A percentile compares a stretch with the other conserved stretches of the same genome.
Evolutionary conservation across 1,140 invertebrate genomes (phyloP).

Genomic region (Ericerus pela): DNA sequence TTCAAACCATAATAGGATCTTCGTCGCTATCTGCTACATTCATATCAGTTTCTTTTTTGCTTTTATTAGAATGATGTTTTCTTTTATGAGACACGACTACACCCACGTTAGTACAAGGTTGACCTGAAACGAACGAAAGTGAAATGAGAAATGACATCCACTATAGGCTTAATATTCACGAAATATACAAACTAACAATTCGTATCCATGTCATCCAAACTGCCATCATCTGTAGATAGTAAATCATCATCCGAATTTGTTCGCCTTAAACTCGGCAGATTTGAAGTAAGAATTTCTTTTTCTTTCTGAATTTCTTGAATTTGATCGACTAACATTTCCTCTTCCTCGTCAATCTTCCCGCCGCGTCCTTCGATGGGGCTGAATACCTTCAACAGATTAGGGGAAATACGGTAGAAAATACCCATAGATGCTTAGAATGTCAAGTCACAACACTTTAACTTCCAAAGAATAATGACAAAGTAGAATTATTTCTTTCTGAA

Average conservation of each 20-base stretch:
- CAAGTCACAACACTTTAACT: no score
- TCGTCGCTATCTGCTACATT: conserved; percentile 25
- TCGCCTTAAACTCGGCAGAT: conserved; percentile 57
- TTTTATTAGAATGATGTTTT: conserved; percentile 14
- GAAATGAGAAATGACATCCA: background rate
- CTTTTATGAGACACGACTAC: conserved; percentile 14
- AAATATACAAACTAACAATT: conserved; percentile 10
- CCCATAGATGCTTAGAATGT: no score
- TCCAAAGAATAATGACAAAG: no score
- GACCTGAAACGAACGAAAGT: background rate
- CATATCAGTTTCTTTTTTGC: conserved; percentile 12
- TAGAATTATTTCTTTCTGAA: no score
- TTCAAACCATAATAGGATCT: conserved; percentile 29
- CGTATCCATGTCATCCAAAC: conserved; percentile 39
- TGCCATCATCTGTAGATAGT: conserved; percentile 46
- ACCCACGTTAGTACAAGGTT: background rate
- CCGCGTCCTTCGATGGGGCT: conserved; percentile 42
- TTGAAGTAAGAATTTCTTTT: conserved; percentile 63
- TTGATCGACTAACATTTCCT: conserved; percentile 50
- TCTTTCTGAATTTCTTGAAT: conserved; percentile 61
- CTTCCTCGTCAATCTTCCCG: conserved; percentile 40
- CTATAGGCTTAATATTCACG: background rate
- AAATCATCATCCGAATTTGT: conserved; percentile 72
- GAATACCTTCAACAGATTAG: no score
- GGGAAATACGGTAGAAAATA: no score